Evolutionary conservation across 2,888 invertebrate species (phyloP).

Genomic region (Polietes domitor): DNA sequence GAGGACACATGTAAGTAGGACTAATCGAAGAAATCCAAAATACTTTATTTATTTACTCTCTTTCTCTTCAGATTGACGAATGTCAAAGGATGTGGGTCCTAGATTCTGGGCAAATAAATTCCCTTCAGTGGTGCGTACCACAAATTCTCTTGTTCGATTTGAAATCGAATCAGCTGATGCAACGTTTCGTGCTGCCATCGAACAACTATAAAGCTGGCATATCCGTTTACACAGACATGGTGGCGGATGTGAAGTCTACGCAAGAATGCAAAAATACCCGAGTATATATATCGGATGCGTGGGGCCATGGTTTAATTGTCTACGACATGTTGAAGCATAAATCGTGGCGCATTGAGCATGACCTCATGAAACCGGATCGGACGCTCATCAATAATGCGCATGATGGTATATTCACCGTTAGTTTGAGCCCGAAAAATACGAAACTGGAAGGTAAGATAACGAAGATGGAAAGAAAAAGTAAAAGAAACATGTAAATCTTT

Average conservation of each 20-base stretch:
- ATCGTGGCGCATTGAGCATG: slow-evolving; percentile 84
- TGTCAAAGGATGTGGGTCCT: slow-evolving; percentile 86
- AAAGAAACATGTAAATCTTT: too few species aligned
- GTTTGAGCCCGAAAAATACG: slow-evolving; percentile 72
- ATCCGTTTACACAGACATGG: slow-evolving; percentile 79
- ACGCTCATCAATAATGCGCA: slow-evolving; percentile 71
- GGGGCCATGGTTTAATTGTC: slow-evolving; percentile 84
- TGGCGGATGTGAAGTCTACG: slow-evolving; percentile 82
- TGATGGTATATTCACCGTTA: slow-evolving; percentile 77
- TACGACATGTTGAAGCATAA: slow-evolving; percentile 81
- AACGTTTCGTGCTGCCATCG: slow-evolving; percentile 74
- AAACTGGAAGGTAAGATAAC: slow-evolving; percentile 53
- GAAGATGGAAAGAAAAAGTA: too few species aligned
- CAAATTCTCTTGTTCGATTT: slow-evolving; percentile 89
- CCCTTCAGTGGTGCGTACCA: slow-evolving; percentile 85
- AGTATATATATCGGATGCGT: slow-evolving; percentile 85
- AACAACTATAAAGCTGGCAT: slow-evolving; percentile 74
- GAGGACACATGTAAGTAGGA: slow-evolving; percentile 85
- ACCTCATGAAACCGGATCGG: slow-evolving; percentile 82
- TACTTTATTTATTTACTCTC: too few species aligned
- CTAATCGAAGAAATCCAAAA: not conserved
- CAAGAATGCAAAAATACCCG: slow-evolving; percentile 82
- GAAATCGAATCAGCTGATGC: slow-evolving; percentile 83
- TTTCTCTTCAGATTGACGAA: slow-evolving; percentile 83
- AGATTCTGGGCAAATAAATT: slow-evolving; percentile 84